phyloP scores from a whole-genome alignment of 2,888 invertebrate genomes.

The Napeogenes inachia region DNA sequence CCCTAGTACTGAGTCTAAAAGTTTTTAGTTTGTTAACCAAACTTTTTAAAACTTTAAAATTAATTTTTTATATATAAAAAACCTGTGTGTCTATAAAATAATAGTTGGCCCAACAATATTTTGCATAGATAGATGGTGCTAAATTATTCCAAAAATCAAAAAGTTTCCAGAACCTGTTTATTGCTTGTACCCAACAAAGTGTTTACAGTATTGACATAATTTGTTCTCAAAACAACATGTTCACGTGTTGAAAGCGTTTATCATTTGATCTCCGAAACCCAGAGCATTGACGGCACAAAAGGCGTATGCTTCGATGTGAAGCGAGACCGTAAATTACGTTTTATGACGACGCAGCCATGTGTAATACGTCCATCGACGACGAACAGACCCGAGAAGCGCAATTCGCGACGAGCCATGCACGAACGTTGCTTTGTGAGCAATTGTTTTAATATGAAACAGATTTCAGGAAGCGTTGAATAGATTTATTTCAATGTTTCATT shows the following conservation, averaged over 20 bases:
- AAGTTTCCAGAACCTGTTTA: not conserved
- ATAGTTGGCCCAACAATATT: not conserved
- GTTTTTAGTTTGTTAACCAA: constrained; percentile 5
- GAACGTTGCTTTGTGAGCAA: constrained; percentile 31
- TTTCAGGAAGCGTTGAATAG: constrained; percentile 32
- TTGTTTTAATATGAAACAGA: constrained; percentile 37
- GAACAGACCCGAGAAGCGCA: constrained; percentile 24
- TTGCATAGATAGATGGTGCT: not conserved
- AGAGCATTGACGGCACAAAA: constrained; percentile 33
- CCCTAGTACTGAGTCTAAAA: constrained; percentile 19
- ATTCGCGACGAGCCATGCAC: constrained; percentile 30
- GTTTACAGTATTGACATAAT: constrained; percentile 16
- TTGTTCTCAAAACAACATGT: constrained; percentile 21
- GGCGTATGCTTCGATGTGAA: constrained; percentile 40
- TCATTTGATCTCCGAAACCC: constrained; percentile 33
- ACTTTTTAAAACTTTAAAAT: not conserved
- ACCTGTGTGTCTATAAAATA: not conserved
- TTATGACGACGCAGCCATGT: constrained; percentile 69
- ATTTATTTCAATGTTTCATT: constrained; percentile 33
- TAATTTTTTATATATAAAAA: not conserved
- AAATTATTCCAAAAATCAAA: not conserved
- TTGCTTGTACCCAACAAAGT: constrained; percentile 2
- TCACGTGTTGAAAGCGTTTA: constrained; percentile 30
- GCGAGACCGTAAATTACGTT: constrained; percentile 57
- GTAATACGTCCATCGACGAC: constrained; percentile 53